Evolutionary conservation across 2,113 vertebrate genomes (phyloP), one percentile per base, ranked within the genome.

Genomic region (Eleginops maclovinus): DNA sequence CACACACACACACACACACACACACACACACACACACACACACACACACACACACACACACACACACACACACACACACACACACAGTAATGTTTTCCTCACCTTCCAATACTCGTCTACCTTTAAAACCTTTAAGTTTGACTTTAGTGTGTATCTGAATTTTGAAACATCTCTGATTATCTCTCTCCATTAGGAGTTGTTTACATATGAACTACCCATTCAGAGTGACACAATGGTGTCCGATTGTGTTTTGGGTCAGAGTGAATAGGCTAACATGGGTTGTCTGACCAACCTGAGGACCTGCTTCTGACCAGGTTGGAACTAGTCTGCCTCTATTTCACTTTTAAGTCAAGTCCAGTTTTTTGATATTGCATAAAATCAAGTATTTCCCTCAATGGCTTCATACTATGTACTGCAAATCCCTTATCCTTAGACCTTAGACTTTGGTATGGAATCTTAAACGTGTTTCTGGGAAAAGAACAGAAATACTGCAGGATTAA

Each of bases 41-140:
- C 50, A 21, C 46, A 46, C 2, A 31, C 66, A 72, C 56, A 58
- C 41, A 55, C 84, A 31, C 31, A 31, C 31, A 63, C 43, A 36
- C 53, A 63, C 51, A 72, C 55, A 58, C 49, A 47, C 4, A 26
- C 53, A 76, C 59, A 67, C 41, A 61, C 86, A 40, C 24, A 62
- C 31, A 31, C 40, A 64, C 15, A 49, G 12, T 19, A 5, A 41
- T 62, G 10, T 6, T 4, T 46, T 40, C 46, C 11, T 46, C 55
- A 50, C 11, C 65, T 44, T 31, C 31, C 19, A 51, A 2, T 36
- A 10, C 40, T 21, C 11, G 55, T 60, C 54, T 3, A 19, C 13
- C 47, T 44, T 62, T 5, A 1, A 41, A 9, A 43, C 19, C 26
- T 62, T 69, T 16, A 28, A 8, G 3, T 11, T 31, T 19, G 3